Base-by-base conservation (phyloP, 2,797 vertebrate genomes). In the Bryconaethiops microstoma region DNA sequence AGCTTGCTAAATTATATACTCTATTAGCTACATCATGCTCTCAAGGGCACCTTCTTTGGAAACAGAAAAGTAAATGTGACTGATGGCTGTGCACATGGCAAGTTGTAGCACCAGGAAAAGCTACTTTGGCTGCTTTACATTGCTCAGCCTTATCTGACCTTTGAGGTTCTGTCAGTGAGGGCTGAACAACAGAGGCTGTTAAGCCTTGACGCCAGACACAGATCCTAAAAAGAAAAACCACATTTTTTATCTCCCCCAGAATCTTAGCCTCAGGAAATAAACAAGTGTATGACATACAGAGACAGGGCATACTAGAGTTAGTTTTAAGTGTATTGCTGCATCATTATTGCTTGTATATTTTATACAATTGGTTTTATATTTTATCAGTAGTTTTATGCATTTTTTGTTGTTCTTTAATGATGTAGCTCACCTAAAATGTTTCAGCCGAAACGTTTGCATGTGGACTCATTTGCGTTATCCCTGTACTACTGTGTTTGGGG, bases 61-160 rank as follows among this genome's bases (percentile, higher is more conserved):
- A 87, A 76, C 57, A 5, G 50, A 42, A 17, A 81, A 83, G 82
- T 84, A 79, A 86, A 85, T 82, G 62, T 69, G 23, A 71, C 39
- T 62, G 48, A 29, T 7, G 17, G 50, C 70, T 65, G 39, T 77
- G 69, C 19, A 45, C 72, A 40, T 73, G 21, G 23, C 64, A 29
- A 52, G 4, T 14, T 55, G 16, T 25, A 63, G 57, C 59, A 71
- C 60, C 21, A 35, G 48, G 57, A 48, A 60, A 19, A 40, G 39
- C 21, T 50, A 23, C 19, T 48, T 7, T 67, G 21, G 16, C 72
- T 63, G 39, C n/a, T 68, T 77, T 72, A 71, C 70, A 77, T 69
- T 4, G 50, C 29, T 55, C 12, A 39, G 16, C 75, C 68, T 82
- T 77, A 77, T 77, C 75, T 82, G 16, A 45, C 3, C 5, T 77